phyloP scores from a whole-genome alignment of 1,140 invertebrate species.

The Cepaea nemoralis region DNA sequence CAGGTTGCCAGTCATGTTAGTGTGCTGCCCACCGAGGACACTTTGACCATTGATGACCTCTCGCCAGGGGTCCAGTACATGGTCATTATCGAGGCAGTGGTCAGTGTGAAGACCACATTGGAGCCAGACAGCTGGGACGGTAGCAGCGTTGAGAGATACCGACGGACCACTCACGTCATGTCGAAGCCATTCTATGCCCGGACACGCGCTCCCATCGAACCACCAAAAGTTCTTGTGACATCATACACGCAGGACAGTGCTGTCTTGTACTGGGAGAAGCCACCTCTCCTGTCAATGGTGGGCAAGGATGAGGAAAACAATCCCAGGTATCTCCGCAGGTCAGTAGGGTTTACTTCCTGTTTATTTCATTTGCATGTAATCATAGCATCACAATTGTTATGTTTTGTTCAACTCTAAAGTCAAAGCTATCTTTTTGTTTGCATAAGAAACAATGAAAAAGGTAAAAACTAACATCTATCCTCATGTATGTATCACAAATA shows the following conservation, averaged over 20 bases:
- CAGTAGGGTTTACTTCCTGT: neutral
- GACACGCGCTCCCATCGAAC: slow-evolving; percentile 68
- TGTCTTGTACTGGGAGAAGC: slow-evolving; percentile 71
- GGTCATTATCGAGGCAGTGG: slow-evolving; percentile 70
- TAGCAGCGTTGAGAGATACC: slow-evolving; percentile 60
- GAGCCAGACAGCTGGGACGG: slow-evolving; percentile 58
- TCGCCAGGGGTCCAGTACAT: slow-evolving; percentile 65
- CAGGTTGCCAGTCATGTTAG: slow-evolving; percentile 64
- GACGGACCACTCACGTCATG: slow-evolving; percentile 69
- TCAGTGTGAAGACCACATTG: slow-evolving; percentile 71
- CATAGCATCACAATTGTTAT: too few species aligned
- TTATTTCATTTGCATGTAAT: neutral
- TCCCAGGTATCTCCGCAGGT: slow-evolving; percentile 43
- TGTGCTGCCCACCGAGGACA: slow-evolving; percentile 62
- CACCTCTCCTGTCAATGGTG: slow-evolving; percentile 63
- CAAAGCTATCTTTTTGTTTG: too few species aligned
- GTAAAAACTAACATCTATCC: too few species aligned
- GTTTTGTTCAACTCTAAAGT: too few species aligned
- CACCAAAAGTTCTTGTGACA: slow-evolving; percentile 62
- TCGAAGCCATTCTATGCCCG: slow-evolving; percentile 67
- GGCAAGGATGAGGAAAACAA: slow-evolving; percentile 54
- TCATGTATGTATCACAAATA: too few species aligned
- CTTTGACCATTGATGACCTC: slow-evolving; percentile 62
- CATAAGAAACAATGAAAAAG: too few species aligned
- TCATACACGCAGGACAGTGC: slow-evolving; percentile 67